Conservation (phyloP, 2,797 vertebrate genomes). For the Peromyscus melanophrys region DNA sequence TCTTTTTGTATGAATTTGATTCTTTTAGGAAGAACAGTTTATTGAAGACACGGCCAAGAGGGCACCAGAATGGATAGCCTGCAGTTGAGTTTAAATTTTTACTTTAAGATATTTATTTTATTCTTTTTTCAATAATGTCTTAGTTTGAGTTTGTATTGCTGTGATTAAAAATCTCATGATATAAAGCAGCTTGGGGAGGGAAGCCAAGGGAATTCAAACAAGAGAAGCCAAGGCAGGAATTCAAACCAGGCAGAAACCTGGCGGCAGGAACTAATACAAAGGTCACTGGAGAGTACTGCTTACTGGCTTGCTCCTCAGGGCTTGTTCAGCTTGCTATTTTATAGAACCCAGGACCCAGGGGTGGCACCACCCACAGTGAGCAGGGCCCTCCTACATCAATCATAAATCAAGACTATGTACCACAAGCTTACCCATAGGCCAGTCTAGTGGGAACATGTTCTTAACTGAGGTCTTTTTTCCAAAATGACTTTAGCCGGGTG, state of each 20-base stretch:
- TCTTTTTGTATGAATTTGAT: slow-evolving; percentile 48
- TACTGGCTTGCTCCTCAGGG: not conserved
- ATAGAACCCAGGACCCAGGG: not conserved
- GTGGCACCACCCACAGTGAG: not conserved
- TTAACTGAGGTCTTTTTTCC: not conserved
- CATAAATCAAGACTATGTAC: not conserved
- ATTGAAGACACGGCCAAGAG: not conserved
- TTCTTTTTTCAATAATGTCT: not conserved
- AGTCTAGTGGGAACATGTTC: not conserved
- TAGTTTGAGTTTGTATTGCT: not conserved
- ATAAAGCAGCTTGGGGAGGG: not conserved
- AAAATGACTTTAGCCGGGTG: not conserved
- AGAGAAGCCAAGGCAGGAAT: not conserved
- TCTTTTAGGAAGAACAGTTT: not conserved
- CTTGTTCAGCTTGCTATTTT: not conserved
- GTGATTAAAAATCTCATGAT: not conserved
- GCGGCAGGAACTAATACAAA: not conserved
- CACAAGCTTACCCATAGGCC: not conserved
- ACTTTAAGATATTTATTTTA: slow-evolving; percentile 33
- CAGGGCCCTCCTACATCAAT: not conserved
- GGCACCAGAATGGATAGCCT: not conserved
- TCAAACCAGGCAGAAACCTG: not conserved
- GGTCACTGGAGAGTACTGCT: not conserved
- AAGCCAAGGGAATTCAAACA: not conserved
- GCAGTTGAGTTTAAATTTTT: slow-evolving; percentile 14